Base-by-base conservation (phyloP, 2,888 invertebrate species). In the Chironomus riparius region DNA sequence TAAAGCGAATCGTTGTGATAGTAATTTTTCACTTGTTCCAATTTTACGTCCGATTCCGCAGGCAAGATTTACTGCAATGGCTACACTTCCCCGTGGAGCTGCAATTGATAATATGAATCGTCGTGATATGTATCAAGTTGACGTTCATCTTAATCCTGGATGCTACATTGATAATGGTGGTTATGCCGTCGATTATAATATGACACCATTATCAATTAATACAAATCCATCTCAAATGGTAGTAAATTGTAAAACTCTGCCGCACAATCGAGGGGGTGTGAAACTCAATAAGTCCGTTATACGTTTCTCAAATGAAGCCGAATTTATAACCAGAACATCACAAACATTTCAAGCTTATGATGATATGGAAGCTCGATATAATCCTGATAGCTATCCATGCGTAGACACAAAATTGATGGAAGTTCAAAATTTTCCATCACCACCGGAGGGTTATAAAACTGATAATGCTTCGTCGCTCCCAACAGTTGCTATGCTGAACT, bases 361-460 rank as follows among this genome's bases (percentile, higher is more conserved):
- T 38, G 82, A 83, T 79, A 87, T 87, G 38, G 38, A 38, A 38
- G 38, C 38, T 71, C 87, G 92, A 78, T 92, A 92, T 81, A 93
- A 93, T 4, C 89, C 91, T 76, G 93, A 93, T 79, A 93, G 93
- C 7, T 93, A 93, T 82, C 92, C 92, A 0, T 87, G 88, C 73
- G 86, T 80, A 28, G 76, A 77, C n/a, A 76, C 80, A 12, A 28
- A 24, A 47, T 78, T 85, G 85, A 81, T 85, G 85, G 80, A 85
- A 86, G 79, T 87, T 87, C 70, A 82, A 81, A 70, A 87, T 86
- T 81, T 89, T 78, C 91, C 90, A 47, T 90, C 90, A 62, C 91
- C 89, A 0, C 91, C 90, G 0, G 90, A 90, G 77, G 89, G 89
- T 2, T 91, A 91, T 80, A 89, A 91, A 79, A 87, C 87, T 76